Evolutionary conservation across 2,113 vertebrate genomes (phyloP).

Genomic region (Xiphophorus hellerii): DNA sequence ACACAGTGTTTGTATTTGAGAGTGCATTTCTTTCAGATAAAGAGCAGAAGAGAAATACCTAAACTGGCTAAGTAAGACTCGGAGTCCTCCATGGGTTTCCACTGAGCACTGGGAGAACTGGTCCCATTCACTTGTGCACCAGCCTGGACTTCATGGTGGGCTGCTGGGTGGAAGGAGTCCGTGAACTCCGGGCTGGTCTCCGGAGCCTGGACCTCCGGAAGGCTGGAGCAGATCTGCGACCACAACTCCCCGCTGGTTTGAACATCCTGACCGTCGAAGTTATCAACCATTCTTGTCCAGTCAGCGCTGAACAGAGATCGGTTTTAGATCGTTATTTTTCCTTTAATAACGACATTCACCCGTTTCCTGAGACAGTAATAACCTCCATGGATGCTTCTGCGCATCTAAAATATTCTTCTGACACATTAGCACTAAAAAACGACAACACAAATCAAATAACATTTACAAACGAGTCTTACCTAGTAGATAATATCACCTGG

Average conservation of each 20-base stretch:
- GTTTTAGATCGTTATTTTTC: not conserved
- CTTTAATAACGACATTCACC: not conserved
- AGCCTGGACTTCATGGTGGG: conserved; percentile 24
- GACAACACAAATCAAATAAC: not conserved
- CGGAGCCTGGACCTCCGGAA: conserved; percentile 70
- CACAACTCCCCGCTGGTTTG: conserved; percentile 89
- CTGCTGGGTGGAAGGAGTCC: conserved; percentile 86
- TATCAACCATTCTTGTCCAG: conserved; percentile 85
- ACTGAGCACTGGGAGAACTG: conserved; percentile 71
- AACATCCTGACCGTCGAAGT: conserved; percentile 71
- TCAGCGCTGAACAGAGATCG: conserved; percentile 3
- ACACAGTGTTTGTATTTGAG: not conserved
- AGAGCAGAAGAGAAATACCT: conserved; percentile 76
- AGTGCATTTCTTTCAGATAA: not conserved
- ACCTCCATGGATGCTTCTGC: not conserved
- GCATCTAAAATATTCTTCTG: not conserved
- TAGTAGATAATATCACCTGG: not conserved
- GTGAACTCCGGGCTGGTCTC: conserved; percentile 79
- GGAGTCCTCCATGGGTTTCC: conserved; percentile 93
- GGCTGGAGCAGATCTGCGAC: conserved; percentile 89
- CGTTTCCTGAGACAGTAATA: too few relatives aligned
- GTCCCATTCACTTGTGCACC: conserved; percentile 45
- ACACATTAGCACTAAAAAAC: not conserved
- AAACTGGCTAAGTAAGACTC: conserved; percentile 92
- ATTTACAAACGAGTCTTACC: conserved; percentile 47